Base-by-base conservation (phyloP, 2,797 vertebrate species). In the Tiaroga cobitis region DNA sequence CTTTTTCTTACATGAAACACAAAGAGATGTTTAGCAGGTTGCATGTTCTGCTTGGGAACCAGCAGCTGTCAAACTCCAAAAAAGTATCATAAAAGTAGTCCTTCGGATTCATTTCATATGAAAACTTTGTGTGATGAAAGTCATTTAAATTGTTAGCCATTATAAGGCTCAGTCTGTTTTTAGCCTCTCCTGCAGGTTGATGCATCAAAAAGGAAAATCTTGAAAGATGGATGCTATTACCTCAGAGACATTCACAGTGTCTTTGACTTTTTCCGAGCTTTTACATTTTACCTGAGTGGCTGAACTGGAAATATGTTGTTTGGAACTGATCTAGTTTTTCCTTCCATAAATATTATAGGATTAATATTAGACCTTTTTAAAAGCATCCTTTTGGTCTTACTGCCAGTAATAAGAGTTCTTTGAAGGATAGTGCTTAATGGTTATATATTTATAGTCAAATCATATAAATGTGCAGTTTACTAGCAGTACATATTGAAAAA, bases 351-450 rank as follows among this genome's bases (percentile, higher is more conserved):
- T 29, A 72, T 32, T 82, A 29, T 32, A 39, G 37, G 21, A 73
- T 73, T 82, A 59, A 74, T 82, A 16, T 34, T n/a, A 63, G 29
- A 82, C 26, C 21, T 61, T 82, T 39, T 63, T 13, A 9, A 72
- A 70, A 43, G 69, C 4, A 7, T 37, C 56, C 81, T 46, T 82
- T 82, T 82, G 54, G 11, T 61, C 26, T 73, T 61, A 61, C 19
- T 46, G 69, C 69, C 54, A 61, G 29, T 37, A 72, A 82, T 59
- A 72, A 63, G 37, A 72, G 63, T 82, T 82, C 7, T 63, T 49
- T 49, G 10, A 32, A 43, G 37, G 2, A 69, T 68, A 18, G 34
- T 5, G 67, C 19, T 39, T 69, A 79, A 46, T 15, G 46, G 34
- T 56, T 39, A 39, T 21, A 39, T 21, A 43, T 54, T 74, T 13